A percentile compares a stretch with the other conserved stretches of the same genome.
phyloP scores from a whole-genome alignment of 2,797 vertebrate genomes.

The Otolemur crassicaudatus region DNA sequence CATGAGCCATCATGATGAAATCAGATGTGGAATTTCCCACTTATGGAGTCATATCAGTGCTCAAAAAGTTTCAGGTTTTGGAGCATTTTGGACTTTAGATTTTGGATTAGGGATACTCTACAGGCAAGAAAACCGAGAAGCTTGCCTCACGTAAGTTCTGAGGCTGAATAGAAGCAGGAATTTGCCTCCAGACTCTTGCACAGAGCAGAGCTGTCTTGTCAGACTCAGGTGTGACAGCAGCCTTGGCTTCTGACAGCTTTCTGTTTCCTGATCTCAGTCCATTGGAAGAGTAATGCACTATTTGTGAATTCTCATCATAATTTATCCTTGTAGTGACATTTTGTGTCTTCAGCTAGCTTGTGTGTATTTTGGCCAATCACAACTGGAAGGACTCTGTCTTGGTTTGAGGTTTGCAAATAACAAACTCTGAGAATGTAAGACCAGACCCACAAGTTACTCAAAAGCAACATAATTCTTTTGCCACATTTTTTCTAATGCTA shows the following conservation, averaged over 20 bases:
- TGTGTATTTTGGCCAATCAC: neutral
- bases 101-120: neutral
- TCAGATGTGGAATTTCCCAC: neutral
- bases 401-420: neutral
- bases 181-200: neutral
- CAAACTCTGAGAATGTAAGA: neutral
- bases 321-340: constrained; percentile 28
- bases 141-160: neutral
- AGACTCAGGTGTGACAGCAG: neutral
- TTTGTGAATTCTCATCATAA: constrained; percentile 58
- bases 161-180: neutral
- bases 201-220: neutral
- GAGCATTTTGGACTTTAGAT: neutral
- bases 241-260: constrained; percentile 7
- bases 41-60: neutral
- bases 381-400: neutral
- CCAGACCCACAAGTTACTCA: constrained; percentile 27
- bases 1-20: neutral
- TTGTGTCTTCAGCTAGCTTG: neutral
- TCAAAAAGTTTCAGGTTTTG: neutral
- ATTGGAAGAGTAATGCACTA: neutral
- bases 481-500: neutral
- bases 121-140: neutral
- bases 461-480: constrained; percentile 8
- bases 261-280: neutral